Evolutionary conservation across 2,113 vertebrate species (phyloP).

Genomic region (Microtus richardsoni): DNA sequence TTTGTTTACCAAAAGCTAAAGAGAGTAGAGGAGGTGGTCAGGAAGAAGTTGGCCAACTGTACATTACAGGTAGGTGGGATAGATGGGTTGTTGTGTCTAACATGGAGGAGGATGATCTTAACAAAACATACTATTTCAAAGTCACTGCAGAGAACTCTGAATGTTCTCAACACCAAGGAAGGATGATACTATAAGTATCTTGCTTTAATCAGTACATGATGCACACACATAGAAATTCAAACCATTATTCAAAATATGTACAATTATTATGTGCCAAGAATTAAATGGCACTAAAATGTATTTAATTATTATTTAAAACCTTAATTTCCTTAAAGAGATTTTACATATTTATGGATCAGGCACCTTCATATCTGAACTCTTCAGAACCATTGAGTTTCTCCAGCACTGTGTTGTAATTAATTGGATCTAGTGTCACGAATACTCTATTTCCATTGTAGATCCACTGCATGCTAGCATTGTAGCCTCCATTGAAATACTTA

Average conservation of each 20-base stretch:
- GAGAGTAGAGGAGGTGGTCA: fast-evolving
- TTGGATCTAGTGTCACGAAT: not conserved
- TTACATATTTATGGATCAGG: not conserved
- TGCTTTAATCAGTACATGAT: not conserved
- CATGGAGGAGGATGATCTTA: too few species aligned
- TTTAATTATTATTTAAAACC: not conserved
- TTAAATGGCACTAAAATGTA: not conserved
- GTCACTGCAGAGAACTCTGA: not conserved
- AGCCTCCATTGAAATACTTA: not conserved
- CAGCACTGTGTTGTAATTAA: not conserved
- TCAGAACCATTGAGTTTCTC: not conserved
- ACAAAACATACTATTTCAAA: not conserved
- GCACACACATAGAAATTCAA: not conserved
- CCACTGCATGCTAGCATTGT: not conserved
- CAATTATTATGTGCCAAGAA: not conserved
- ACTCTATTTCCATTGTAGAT: not conserved
- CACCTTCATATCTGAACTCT: not conserved
- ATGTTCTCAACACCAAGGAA: not conserved
- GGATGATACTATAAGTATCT: not conserved
- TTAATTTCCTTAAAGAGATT: not conserved
- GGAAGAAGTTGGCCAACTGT: not conserved
- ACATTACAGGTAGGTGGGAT: not conserved
- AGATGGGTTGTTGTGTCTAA: not conserved
- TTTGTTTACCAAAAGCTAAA: not conserved
- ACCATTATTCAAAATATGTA: not conserved